Percentiles rank a stretch among this genome's conserved stretches.
phyloP scores from a whole-genome alignment of 2,113 vertebrate genomes.

The Natator depressus region DNA sequence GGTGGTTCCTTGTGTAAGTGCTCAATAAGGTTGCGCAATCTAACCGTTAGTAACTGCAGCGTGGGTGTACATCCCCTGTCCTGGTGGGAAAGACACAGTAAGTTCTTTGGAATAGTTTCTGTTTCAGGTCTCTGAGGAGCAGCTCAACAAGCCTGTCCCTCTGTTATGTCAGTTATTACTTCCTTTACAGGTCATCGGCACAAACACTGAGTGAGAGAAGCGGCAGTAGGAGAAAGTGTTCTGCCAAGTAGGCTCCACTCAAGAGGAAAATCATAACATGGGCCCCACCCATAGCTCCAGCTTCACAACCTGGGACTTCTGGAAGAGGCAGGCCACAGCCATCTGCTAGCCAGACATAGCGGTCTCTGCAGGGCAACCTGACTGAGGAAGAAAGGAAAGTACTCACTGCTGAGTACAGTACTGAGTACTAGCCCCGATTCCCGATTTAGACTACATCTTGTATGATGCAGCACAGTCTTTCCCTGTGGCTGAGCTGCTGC shows the following conservation, averaged over 20 bases:
- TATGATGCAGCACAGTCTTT: not conserved
- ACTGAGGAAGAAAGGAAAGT: not conserved
- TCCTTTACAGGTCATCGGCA: slow-evolving; percentile 30
- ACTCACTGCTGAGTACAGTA: not conserved
- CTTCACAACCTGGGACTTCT: not conserved
- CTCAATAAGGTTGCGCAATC: not conserved
- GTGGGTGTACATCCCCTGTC: not conserved
- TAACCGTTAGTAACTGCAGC: not conserved
- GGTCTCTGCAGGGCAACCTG: not conserved
- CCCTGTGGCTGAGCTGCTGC: not conserved
- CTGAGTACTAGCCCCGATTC: not conserved
- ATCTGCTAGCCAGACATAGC: not conserved
- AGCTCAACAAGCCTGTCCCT: slow-evolving; percentile 17
- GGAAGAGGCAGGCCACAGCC: not conserved
- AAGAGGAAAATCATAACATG: not conserved
- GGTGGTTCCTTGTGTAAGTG: not conserved
- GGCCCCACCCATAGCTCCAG: not conserved
- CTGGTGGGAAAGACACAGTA: slow-evolving; percentile 10
- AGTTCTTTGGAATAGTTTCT: slow-evolving; percentile 31
- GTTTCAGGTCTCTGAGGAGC: slow-evolving; percentile 29
- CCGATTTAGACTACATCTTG: not conserved
- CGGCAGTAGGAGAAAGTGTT: slow-evolving; percentile 35
- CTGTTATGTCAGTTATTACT: slow-evolving; percentile 33
- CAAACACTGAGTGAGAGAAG: slow-evolving; percentile 34
- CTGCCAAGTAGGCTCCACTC: slow-evolving; percentile 19